Evolutionary conservation across 2,888 invertebrate genomes (phyloP), one percentile per base, ranked within the genome.

Genomic region (Polyommatus icarus): DNA sequence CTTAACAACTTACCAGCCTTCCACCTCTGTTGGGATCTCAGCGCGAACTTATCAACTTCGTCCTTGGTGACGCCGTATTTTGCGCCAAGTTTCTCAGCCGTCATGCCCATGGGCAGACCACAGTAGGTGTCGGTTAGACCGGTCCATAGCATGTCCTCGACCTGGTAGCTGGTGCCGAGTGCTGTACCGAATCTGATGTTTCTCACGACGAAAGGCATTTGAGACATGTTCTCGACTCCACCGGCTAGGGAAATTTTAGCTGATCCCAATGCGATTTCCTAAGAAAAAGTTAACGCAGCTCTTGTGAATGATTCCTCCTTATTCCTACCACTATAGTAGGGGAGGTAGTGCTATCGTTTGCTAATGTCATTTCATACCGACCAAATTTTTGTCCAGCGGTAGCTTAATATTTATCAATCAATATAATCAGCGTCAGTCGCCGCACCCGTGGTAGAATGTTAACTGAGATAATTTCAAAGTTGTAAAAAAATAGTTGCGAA

Each of bases 141-240:
- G 0, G 96, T 94, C 99, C 99, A 99, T 18, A 99, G 91, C 0
- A 96, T 95, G 91, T 99, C 99, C 89, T 99, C 99, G 82, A 99
- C 95, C 81, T 95, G 95, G 78, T 96, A 95, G 82, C 96, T 96
- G 32, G 92, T 90, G 0, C 99, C 99, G 1, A 99, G 93, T 0
- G 95, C 95, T 12, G 98, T 97, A 2, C 99, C 99, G 91, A 98
- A 99, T 36, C 99, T 95, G 5, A 98, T 94, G 83, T 97, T 96
- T 76, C 99, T 95, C 0, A 98, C 97, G 0, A 97, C 95, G 90
- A 97, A 98, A 0, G 99, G 99, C 0, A 97, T 94, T 89, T 98
- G 97, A 2, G 98, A 98, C 99, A 99, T 99, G 90, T 97, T 99
- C 86, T 99, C 99, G 3, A 97, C 96, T 0, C 99, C 99, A 75